phyloP scores from a whole-genome alignment of 2,797 vertebrate genomes.

The Artibeus jamaicensis region DNA sequence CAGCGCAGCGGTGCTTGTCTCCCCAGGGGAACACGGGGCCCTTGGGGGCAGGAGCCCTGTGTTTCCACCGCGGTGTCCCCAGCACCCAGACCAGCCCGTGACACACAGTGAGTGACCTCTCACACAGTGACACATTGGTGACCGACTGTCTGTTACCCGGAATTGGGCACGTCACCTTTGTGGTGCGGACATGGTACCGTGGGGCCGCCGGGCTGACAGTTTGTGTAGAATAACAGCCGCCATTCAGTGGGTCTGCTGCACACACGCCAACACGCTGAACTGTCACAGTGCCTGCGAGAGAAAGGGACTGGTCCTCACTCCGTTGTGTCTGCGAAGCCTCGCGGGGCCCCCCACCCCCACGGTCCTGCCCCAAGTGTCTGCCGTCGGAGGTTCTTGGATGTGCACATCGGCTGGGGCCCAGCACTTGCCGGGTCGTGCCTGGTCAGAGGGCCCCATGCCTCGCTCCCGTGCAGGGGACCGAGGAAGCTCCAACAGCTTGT shows the following conservation, averaged over 20 bases:
- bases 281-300: background rate
- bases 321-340: background rate
- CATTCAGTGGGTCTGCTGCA: background rate
- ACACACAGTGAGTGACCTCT: background rate
- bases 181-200: background rate
- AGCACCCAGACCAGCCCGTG: background rate
- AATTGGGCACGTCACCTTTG: background rate
- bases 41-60: background rate
- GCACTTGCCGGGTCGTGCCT: background rate
- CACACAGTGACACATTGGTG: background rate
- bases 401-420: background rate
- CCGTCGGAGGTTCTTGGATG: background rate
- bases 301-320: background rate
- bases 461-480: accelerated
- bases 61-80: background rate
- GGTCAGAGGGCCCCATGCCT: accelerated
- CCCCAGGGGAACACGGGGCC: background rate
- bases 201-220: background rate
- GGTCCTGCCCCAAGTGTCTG: background rate
- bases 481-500: background rate
- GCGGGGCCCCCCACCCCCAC: background rate
- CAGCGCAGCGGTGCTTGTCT: background rate
- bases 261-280: background rate
- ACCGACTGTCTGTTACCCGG: background rate
- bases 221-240: background rate